phyloP scores from a whole-genome alignment of 1,140 invertebrate species.

The Littorina saxatilis region DNA sequence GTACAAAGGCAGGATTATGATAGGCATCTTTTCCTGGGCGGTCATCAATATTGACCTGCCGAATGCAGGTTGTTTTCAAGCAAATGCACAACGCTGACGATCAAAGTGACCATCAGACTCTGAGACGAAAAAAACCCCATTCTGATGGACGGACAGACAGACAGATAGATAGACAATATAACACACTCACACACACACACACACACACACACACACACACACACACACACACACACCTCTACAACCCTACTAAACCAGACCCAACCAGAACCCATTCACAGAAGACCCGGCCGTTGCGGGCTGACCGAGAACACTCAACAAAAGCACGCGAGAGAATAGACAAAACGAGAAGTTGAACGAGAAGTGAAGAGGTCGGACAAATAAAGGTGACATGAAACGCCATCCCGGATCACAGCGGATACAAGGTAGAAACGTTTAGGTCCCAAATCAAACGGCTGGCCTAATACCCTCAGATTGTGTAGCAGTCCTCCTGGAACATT shows the following conservation, averaged over 20 bases:
- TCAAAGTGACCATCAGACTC: not conserved
- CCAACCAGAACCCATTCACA: not conserved
- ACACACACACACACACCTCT: not conserved
- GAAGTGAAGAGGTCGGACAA: not conserved
- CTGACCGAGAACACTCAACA: too few species aligned
- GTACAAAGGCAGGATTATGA: too few species aligned
- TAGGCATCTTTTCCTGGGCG: too few species aligned
- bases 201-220: conserved; percentile 5
- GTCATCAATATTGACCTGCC: too few species aligned
- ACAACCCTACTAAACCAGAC: not conserved
- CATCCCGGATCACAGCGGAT: not conserved
- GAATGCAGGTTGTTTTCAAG: too few species aligned
- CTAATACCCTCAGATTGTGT: conserved; percentile 25
- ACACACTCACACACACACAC: conserved; percentile 6
- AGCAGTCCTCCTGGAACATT: not conserved
- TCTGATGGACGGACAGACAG: not conserved
- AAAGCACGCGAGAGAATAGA: conserved; percentile 11
- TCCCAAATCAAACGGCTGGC: conserved; percentile 15
- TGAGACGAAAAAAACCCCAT: not conserved
- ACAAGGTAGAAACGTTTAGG: not conserved
- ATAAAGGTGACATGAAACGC: conserved; percentile 20
- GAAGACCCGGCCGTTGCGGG: not conserved
- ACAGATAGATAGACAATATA: not conserved
- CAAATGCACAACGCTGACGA: too few species aligned
- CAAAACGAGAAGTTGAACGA: too few species aligned